Evolutionary conservation across 2,113 vertebrate genomes (phyloP).

Genomic region (Chinchilla lanigera): DNA sequence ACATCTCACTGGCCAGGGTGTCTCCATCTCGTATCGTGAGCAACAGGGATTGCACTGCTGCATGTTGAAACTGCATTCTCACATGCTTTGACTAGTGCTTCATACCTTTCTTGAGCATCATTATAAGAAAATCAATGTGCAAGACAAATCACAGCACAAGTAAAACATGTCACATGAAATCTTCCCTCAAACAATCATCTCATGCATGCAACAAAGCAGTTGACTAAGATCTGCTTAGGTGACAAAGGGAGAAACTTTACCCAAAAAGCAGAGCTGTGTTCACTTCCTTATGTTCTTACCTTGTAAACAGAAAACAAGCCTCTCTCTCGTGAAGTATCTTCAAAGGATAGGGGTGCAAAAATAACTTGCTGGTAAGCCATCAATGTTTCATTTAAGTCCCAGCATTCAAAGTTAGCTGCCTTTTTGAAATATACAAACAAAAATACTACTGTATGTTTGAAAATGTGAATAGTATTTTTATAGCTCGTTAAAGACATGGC

Average conservation of each 20-base stretch:
- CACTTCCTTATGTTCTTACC: neutral
- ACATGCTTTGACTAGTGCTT: neutral
- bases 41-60: neutral
- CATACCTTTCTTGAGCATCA: conserved; percentile 19
- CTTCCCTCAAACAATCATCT: neutral
- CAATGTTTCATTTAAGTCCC: conserved; percentile 77
- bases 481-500: conserved; percentile 93
- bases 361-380: conserved; percentile 76
- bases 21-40: neutral
- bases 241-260: neutral
- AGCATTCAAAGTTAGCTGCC: conserved; percentile 91
- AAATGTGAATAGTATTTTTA: conserved; percentile 99
- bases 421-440: conserved; percentile 86
- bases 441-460: conserved; percentile 93
- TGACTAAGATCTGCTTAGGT: conserved; percentile 3
- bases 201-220: neutral
- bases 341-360: conserved; percentile 74
- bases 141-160: conserved; percentile 60
- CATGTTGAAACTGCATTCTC: conserved; percentile 46
- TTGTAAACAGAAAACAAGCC: conserved; percentile 50
- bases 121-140: neutral
- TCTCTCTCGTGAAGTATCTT: conserved; percentile 78
- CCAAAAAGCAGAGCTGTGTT: conserved; percentile 55
- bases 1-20: conserved; percentile 46
- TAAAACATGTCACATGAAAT: neutral